Conservation (phyloP, 2,797 vertebrate species). For the Neomorphus geoffroyi region DNA sequence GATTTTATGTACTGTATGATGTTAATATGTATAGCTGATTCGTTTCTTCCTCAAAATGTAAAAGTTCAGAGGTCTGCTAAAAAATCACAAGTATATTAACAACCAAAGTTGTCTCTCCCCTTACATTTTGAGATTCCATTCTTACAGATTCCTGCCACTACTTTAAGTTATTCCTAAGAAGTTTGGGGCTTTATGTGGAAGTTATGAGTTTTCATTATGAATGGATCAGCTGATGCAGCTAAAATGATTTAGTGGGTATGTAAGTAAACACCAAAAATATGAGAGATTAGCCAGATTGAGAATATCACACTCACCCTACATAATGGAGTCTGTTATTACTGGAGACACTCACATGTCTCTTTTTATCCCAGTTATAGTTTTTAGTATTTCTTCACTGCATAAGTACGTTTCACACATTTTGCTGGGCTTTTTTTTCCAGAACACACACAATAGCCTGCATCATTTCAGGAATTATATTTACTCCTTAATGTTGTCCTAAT, state of each 20-base stretch:
- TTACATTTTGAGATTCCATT: not conserved
- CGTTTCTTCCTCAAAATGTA: not conserved
- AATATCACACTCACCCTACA: not conserved
- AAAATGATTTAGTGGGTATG: not conserved
- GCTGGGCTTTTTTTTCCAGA: not conserved
- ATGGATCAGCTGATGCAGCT: not conserved
- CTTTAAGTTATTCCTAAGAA: not conserved
- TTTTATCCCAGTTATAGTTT: not conserved
- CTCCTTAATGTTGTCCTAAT: not conserved
- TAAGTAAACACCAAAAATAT: not conserved
- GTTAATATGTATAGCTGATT: not conserved
- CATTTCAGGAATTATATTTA: not conserved
- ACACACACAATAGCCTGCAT: not conserved
- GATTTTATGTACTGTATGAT: not conserved
- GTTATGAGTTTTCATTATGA: not conserved
- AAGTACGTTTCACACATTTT: not conserved
- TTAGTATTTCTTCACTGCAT: not conserved
- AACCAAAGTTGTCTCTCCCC: not conserved
- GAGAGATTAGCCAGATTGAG: not conserved
- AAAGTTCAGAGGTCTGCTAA: not conserved
- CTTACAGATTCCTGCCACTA: not conserved
- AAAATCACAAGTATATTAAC: not conserved
- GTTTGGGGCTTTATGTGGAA: not conserved
- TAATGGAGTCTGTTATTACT: not conserved
- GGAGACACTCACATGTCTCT: not conserved